Evolutionary conservation across 1,140 invertebrate genomes (phyloP), one percentile per base, ranked within the genome.

Genomic region (Trichogramma pretiosum): DNA sequence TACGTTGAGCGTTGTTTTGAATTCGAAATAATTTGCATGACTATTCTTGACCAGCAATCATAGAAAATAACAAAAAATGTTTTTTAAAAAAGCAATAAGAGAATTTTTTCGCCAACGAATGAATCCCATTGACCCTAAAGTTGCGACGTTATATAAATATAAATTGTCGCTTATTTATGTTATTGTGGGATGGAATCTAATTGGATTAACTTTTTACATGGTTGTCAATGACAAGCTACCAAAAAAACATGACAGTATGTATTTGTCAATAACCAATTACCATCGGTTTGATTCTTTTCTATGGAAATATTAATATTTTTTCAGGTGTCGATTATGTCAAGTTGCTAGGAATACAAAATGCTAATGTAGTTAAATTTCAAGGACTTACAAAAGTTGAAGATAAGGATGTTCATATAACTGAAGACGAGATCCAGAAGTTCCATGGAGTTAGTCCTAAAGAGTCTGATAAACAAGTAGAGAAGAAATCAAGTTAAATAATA

Each of bases 261-360:
- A n/a, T n/a, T 43, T 0, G 0, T 44, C 0, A 40, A 55, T 16
- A 0, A 53, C 0, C 10, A 30, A 0, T 30, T 48, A 34, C 52
- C 48, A 17, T 7, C 5, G 9, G 46, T 48, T 21, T 13, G 5
- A 21, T 36, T 33, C 19, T n/a, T 38, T 18, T 22, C 0, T 30
- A 1, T 0, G 32, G 1, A 23, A 30, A 35, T 46, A 38, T 21
- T 3, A 11, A n/a, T 28, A 7, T 28, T 36, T 34, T 50, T 51
- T 46, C 30, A 59, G 57, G 9, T 32, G 7, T 9, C 14, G 52
- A 50, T 14, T 59, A 52, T 44, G 18, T 28, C 9, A 53, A 53
- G 41, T 17, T 55, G 26, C 26, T 53, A 10, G 36, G 41, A 17
- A n/a, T 48, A 5, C 36, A 40, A 9, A 9, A 59, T 11, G 33